Conservation (phyloP, 2,888 invertebrate genomes). For the Plebejus anna region DNA sequence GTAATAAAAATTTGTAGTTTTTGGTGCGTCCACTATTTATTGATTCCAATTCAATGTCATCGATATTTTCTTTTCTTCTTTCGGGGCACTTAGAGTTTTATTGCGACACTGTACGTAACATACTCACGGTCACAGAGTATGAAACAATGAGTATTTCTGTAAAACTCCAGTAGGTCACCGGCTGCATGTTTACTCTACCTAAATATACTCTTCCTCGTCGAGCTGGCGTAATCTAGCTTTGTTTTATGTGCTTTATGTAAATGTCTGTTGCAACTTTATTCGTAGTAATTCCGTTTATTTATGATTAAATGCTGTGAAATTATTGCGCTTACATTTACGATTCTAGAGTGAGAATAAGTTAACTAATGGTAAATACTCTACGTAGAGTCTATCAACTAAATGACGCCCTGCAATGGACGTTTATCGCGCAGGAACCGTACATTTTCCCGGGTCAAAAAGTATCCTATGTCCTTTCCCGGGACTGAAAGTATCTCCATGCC, state of each 20-base stretch:
- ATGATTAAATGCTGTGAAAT: too few relatives aligned
- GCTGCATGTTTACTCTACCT: constrained; percentile 4
- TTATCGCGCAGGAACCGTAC: too few relatives aligned
- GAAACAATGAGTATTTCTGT: constrained; percentile 22
- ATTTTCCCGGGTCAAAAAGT: too few relatives aligned
- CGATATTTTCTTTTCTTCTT: neutral
- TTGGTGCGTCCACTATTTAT: neutral
- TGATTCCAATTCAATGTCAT: neutral
- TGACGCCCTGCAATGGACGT: too few relatives aligned
- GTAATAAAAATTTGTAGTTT: too few relatives aligned
- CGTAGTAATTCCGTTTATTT: neutral
- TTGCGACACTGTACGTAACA: neutral
- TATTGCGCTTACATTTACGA: too few relatives aligned
- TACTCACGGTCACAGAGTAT: neutral
- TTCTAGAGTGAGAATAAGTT: neutral
- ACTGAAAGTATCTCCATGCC: too few relatives aligned
- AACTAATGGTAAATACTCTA: neutral
- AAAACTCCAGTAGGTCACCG: constrained; percentile 15
- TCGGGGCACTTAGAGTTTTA: constrained; percentile 3
- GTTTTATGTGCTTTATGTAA: constrained; percentile 4
- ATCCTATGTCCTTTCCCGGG: too few relatives aligned
- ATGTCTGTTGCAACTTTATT: neutral
- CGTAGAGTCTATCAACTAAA: too few relatives aligned
- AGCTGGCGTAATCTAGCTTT: neutral
- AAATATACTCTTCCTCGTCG: constrained; percentile 21